Evolutionary conservation across 2,113 vertebrate species (phyloP), one percentile per base, ranked within the genome.

Genomic region (Rhabdomys dilectus): DNA sequence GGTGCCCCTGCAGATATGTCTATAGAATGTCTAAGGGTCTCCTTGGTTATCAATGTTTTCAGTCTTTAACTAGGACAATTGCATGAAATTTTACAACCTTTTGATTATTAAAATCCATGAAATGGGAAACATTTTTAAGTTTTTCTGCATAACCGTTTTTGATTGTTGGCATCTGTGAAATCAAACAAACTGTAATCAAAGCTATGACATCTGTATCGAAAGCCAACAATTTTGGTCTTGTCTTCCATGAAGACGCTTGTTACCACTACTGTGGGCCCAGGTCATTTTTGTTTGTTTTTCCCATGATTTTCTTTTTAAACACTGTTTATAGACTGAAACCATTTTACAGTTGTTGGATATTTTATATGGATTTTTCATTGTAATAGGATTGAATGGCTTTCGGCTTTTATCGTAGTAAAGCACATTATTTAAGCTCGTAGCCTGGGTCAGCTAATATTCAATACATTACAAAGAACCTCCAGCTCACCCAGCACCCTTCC

Each of bases 351-450:
- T 11, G 77, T 94, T 95, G 48, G 60, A 11, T 90, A 68, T 87
- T 75, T 95, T 73, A 80, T 81, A 19, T 82, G n/a, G 64, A 34
- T 73, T 22, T 64, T 87, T 92, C 87, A 68, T 92, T 84, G 39
- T n/a, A 34, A 78, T 88, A 78, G 84, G 62, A 86, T 87, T 76
- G 42, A 53, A 89, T 82, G 62, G 58, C 48, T 93, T 90, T 78
- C 19, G 42, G 31, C 60, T 92, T 95, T 92, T 78, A 53, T 89
- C 66, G 68, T 84, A 72, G 73, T 88, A 78, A 95, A 91, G 4
- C 48, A 75, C 24, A 88, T 96, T 89, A 73, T 84, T 93, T 89
- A 95, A 88, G 62, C 45, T 88, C 42, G 60, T 72, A 92, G 86
- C 62, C 26, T 78, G 58, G 53, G 39, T 87, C 70, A 76, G 62